A percentile compares a stretch with the other conserved stretches of the same genome.
These are phyloP conservation scores for Eulemur albifrons DNA, from an alignment of 2,797 vertebrate species.

Conservation along the genomic window DNA sequence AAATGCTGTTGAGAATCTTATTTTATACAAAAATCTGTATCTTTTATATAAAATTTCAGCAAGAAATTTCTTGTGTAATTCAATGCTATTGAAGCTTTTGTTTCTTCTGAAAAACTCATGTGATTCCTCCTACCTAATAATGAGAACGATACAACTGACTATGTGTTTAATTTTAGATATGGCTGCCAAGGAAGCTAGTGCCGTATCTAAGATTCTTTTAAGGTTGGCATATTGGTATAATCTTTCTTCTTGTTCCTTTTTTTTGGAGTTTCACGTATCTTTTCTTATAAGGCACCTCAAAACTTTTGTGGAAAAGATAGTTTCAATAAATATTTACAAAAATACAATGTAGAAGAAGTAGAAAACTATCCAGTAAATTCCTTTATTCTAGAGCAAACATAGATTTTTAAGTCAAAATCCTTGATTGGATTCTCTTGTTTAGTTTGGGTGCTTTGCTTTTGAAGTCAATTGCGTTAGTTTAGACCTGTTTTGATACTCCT, in stretches of 20 bases:
- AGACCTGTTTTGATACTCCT: background rate
- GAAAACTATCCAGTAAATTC: background rate
- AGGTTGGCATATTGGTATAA: background rate
- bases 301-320: background rate
- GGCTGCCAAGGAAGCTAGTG: background rate
- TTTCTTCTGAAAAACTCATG: background rate
- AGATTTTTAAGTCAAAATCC: background rate
- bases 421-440: background rate
- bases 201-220: background rate
- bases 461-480: background rate
- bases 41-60: background rate
- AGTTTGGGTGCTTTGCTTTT: background rate
- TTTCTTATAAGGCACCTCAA: background rate
- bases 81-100: background rate
- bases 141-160: background rate
- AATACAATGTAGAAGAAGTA: background rate
- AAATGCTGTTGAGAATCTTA: background rate
- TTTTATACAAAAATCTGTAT: background rate
- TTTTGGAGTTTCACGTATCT: background rate
- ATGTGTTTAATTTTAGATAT: background rate
- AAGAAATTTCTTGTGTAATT: background rate
- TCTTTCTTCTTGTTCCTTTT: background rate
- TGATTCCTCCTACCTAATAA: background rate
- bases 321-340: background rate
- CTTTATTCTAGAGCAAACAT: background rate